Evolutionary conservation across 2,888 invertebrate species (phyloP).

Genomic region (Epirrita christyi): DNA sequence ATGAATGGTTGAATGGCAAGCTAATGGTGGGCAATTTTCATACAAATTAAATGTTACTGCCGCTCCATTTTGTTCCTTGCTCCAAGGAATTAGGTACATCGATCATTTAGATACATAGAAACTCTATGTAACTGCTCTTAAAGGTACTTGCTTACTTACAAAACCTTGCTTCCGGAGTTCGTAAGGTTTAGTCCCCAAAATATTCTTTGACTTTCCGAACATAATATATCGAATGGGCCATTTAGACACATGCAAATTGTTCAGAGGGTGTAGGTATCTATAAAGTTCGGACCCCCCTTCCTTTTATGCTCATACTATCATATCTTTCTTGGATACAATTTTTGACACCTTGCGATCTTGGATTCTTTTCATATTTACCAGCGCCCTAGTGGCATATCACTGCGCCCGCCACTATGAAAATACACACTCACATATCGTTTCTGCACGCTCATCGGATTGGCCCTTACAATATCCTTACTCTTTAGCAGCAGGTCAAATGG

Average conservation of each 20-base stretch:
- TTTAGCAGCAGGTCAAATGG: slow-evolving; percentile 34
- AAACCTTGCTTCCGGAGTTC: slow-evolving; percentile 46
- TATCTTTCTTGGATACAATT: too few relatives aligned
- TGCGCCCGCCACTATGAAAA: too few relatives aligned
- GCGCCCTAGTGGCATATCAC: too few relatives aligned
- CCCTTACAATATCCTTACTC: slow-evolving; percentile 41
- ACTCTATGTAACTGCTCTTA: background rate
- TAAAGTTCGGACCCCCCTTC: slow-evolving; percentile 43
- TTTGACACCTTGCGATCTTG: too few relatives aligned
- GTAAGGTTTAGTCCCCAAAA: slow-evolving; percentile 51
- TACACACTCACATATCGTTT: slow-evolving; percentile 30
- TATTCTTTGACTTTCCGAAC: slow-evolving; percentile 47
- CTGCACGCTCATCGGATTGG: slow-evolving; percentile 45
- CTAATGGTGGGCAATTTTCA: too few relatives aligned
- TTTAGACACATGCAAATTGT: slow-evolving; percentile 40
- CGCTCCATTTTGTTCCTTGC: too few relatives aligned
- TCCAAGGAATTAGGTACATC: too few relatives aligned
- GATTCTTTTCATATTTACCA: too few relatives aligned
- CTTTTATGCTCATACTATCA: slow-evolving; percentile 46
- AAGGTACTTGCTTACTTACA: slow-evolving; percentile 58
- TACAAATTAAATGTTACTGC: too few relatives aligned
- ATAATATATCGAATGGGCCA: slow-evolving; percentile 56
- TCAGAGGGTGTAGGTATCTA: slow-evolving; percentile 58
- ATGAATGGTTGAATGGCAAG: too few relatives aligned
- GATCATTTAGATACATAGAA: too few relatives aligned